These are phyloP conservation scores for Dasysyrphus tricinctus DNA, from an alignment of 2,888 invertebrate species.

Conservation along the genomic window DNA sequence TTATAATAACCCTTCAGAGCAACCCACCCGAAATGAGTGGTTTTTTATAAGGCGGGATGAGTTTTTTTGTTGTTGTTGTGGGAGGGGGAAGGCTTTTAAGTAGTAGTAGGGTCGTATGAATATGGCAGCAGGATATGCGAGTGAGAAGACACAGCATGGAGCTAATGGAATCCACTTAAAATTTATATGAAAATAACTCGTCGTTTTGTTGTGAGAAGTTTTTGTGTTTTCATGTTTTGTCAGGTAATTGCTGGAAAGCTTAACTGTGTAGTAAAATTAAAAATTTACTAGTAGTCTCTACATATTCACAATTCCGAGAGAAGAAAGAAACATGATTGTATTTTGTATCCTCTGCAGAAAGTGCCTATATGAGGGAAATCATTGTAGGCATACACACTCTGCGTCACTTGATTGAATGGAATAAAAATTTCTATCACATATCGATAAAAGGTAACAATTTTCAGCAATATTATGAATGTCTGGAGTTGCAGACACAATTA, in stretches of 20 bases:
- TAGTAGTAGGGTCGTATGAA: background rate
- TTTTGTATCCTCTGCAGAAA: background rate
- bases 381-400: background rate
- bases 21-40: conserved; percentile 33
- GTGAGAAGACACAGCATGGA: conserved; percentile 38
- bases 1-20: conserved; percentile 7
- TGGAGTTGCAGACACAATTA: no score
- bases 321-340: background rate
- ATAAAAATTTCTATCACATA: background rate
- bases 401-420: background rate
- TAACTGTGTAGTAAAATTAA: conserved; percentile 57
- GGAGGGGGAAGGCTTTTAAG: background rate
- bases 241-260: conserved; percentile 52
- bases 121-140: conserved; percentile 24
- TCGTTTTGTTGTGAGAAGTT: conserved; percentile 43
- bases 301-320: background rate
- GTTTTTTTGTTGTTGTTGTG: background rate
- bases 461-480: no score
- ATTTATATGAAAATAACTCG: conserved; percentile 57
- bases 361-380: background rate
- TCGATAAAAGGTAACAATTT: no score
- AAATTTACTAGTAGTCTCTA: conserved; percentile 24
- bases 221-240: conserved; percentile 24
- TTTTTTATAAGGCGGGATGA: conserved; percentile 1
- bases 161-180: conserved; percentile 65